Evolutionary conservation across 2,888 invertebrate genomes (phyloP).

Genomic region (Pandemis cinnamomeana): DNA sequence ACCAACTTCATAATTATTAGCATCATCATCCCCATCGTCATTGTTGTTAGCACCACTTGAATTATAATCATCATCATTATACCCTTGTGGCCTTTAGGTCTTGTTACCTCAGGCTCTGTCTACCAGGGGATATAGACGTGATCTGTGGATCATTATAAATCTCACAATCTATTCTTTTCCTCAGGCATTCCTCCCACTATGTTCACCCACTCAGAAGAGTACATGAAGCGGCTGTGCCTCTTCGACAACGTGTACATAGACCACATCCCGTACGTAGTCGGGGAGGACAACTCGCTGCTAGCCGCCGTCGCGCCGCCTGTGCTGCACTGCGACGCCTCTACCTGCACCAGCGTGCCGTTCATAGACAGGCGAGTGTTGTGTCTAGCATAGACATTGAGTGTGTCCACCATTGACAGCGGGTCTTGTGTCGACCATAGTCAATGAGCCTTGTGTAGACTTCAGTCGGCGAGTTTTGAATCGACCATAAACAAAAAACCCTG

Average conservation of each 20-base stretch:
- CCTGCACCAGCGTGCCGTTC: slow-evolving; percentile 78
- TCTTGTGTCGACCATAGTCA: background rate
- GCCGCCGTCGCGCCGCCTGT: slow-evolving; percentile 79
- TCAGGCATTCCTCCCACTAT: slow-evolving; percentile 74
- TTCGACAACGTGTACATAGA: slow-evolving; percentile 77
- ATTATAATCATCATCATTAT: background rate
- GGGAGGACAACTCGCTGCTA: slow-evolving; percentile 75
- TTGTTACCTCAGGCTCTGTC: no score
- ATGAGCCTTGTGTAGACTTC: no score
- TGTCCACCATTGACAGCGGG: no score
- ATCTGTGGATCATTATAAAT: background rate
- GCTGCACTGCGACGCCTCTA: slow-evolving; percentile 77
- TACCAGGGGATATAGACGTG: no score
- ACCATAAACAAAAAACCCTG: no score
- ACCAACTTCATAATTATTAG: background rate
- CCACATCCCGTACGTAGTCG: slow-evolving; percentile 77
- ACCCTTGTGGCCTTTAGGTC: no score
- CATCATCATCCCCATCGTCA: background rate
- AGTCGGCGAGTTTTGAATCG: no score
- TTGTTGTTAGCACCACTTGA: background rate
- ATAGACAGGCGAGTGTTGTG: slow-evolving; percentile 66
- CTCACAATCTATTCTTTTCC: background rate
- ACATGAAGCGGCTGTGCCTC: slow-evolving; percentile 77
- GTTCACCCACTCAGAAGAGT: slow-evolving; percentile 75
- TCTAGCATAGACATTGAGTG: background rate